phyloP scores from a whole-genome alignment of 2,113 vertebrate genomes.

The Lophura nycthemera region DNA sequence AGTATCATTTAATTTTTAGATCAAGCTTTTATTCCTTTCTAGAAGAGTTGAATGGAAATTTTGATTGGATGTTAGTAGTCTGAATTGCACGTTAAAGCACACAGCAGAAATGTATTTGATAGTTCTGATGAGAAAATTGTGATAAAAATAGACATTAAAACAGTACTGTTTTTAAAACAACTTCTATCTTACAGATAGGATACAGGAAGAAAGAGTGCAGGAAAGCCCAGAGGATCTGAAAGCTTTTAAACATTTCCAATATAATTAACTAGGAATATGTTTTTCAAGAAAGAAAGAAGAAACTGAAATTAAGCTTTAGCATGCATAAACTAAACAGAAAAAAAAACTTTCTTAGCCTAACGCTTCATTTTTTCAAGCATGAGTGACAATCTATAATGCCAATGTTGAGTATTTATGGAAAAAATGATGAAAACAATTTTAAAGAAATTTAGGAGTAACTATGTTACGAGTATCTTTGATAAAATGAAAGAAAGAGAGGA shows the following conservation, averaged over 20 bases:
- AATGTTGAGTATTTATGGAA: background rate
- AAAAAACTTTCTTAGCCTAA: background rate
- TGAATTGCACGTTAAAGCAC: background rate
- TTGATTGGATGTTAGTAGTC: background rate
- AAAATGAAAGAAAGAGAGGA: accelerated
- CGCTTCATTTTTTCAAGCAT: background rate
- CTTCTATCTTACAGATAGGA: background rate
- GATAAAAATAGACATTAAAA: background rate
- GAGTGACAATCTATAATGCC: background rate
- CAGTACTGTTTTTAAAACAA: background rate
- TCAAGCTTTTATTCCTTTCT: background rate
- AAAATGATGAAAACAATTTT: background rate
- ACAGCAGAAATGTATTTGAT: background rate
- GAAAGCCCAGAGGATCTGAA: background rate
- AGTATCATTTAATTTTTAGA: background rate
- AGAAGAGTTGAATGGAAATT: background rate
- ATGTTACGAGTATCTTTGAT: background rate
- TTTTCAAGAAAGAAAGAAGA: background rate
- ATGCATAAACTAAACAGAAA: background rate
- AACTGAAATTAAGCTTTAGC: background rate
- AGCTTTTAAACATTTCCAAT: background rate
- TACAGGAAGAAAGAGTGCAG: background rate
- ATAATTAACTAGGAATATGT: background rate
- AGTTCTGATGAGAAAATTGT: background rate
- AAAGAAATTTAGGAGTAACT: background rate